These are phyloP conservation scores for Cranoglanis bouderius DNA, from an alignment of 2,113 vertebrate species.

Conservation along the genomic window DNA sequence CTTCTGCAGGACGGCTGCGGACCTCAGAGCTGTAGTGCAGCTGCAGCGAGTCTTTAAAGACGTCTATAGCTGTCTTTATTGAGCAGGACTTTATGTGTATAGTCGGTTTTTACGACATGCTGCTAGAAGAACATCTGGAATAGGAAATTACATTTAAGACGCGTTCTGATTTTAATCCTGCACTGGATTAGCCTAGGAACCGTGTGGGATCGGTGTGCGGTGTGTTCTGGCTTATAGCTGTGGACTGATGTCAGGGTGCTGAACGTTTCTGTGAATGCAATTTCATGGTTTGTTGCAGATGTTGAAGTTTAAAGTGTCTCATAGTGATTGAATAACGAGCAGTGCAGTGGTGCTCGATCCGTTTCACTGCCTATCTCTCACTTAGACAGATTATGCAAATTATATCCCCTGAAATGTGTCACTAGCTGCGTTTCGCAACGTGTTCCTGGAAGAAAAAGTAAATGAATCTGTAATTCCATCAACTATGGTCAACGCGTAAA, in stretches of 20 bases:
- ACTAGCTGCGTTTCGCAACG: neutral
- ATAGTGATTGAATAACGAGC: neutral
- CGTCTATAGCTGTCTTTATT: constrained; percentile 37
- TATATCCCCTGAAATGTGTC: neutral
- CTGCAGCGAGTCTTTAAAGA: constrained; percentile 39
- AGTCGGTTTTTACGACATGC: constrained; percentile 56
- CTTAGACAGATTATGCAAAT: neutral
- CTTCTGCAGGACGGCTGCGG: constrained; percentile 1
- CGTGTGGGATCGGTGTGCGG: neutral
- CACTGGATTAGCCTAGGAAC: neutral
- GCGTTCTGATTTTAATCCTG: constrained; percentile 57
- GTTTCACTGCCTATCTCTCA: neutral
- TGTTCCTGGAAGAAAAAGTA: neutral
- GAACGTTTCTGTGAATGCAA: neutral
- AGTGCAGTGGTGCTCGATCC: neutral
- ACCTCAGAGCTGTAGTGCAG: neutral
- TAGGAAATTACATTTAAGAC: constrained; percentile 60
- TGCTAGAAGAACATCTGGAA: constrained; percentile 66
- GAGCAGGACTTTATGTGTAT: constrained; percentile 45
- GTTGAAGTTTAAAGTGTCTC: neutral
- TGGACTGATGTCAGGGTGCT: neutral
- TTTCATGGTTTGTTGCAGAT: constrained; percentile 18
- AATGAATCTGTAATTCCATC: neutral
- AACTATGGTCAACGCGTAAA: too few relatives aligned
- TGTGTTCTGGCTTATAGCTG: neutral